Base-by-base conservation (phyloP, 2,797 vertebrate species). In the Notolepis coatsorum region DNA sequence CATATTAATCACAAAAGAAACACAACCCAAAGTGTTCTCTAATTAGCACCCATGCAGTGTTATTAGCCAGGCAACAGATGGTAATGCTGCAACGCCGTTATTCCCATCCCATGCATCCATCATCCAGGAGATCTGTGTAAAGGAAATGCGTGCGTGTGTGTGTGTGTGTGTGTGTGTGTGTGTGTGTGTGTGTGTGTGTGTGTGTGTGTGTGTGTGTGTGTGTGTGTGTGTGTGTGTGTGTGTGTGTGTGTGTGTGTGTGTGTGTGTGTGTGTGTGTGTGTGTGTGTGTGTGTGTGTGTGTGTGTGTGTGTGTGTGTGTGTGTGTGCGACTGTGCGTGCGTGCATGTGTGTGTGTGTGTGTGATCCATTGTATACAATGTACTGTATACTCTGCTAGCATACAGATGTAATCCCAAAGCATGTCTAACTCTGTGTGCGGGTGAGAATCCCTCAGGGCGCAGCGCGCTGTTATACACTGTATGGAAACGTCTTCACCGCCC, bases 41-140 rank as follows among this genome's bases (percentile, higher is more conserved):
- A 62, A 57, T 59, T 54, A 58, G 31, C 24, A n/a, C 12, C 8
- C 12, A 38, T 59, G n/a, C n/a, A n/a, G n/a, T n/a, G n/a, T n/a
- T n/a, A n/a, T n/a, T n/a, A n/a, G n/a, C n/a, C n/a, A n/a, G n/a
- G n/a, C n/a, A n/a, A n/a, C n/a, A n/a, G n/a, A n/a, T n/a, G n/a
- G n/a, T n/a, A n/a, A n/a, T n/a, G n/a, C n/a, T n/a, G n/a, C n/a
- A n/a, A n/a, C n/a, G n/a, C n/a, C n/a, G n/a, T n/a, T n/a, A n/a
- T n/a, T n/a, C n/a, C n/a, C n/a, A n/a, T n/a, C n/a, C n/a, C n/a
- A n/a, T n/a, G n/a, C n/a, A n/a, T n/a, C n/a, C n/a, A n/a, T n/a
- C n/a, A n/a, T n/a, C n/a, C n/a, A n/a, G n/a, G n/a, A n/a, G n/a
- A n/a, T n/a, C n/a, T n/a, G n/a, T n/a, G n/a, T n/a, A n/a, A n/a